Base-by-base conservation (phyloP, 2,113 vertebrate genomes). In the Dasyurus viverrinus region DNA sequence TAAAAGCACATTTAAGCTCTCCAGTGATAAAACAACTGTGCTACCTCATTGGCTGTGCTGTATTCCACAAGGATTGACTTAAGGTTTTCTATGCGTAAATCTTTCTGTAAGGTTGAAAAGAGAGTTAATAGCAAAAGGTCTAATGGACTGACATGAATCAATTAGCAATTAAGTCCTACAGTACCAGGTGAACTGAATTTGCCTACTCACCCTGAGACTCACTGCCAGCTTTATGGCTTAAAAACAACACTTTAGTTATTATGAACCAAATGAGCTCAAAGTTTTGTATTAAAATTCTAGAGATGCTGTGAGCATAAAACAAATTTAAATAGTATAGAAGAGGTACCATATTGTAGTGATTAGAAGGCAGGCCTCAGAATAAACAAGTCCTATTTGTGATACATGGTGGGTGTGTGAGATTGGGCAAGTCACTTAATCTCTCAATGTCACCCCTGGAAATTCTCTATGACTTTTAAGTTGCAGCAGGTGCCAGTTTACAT, bases 41-140 rank as follows among this genome's bases (percentile, higher is more conserved):
- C 22, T 48, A 99, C 99, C 99, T 99, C 99, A 54, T 99, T 99
- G 91, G 99, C 55, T 0, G 98, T 98, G 5, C 98, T 98, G 25
- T 99, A 99, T 96, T 99, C 99, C 96, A 97, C 97, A 89, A 99
- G 92, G 0, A 98, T 98, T 92, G 98, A 94, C 93, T 99, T 98
- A 54, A 99, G 98, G 57, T 99, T 99, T 93, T 99, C 98, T 52
- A 99, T 99, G 92, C 98, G 98, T 93, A 98, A 97, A 90, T 98
- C 98, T 95, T 98, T 99, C 99, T 99, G 98, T 54, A 98, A 97
- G 54, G 53, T 57, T 25, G 47, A 55, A 95, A 19, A 93, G 14
- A 93, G 8, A 57, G 48, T 55, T 76, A 90, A 94, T 48, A 92
- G 2, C 2, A 84, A 91, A 92, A n/a, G 96, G 8, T 50, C 25